Conservation (phyloP, 2,888 invertebrate genomes). For the Disparrhopalites patrizii region DNA sequence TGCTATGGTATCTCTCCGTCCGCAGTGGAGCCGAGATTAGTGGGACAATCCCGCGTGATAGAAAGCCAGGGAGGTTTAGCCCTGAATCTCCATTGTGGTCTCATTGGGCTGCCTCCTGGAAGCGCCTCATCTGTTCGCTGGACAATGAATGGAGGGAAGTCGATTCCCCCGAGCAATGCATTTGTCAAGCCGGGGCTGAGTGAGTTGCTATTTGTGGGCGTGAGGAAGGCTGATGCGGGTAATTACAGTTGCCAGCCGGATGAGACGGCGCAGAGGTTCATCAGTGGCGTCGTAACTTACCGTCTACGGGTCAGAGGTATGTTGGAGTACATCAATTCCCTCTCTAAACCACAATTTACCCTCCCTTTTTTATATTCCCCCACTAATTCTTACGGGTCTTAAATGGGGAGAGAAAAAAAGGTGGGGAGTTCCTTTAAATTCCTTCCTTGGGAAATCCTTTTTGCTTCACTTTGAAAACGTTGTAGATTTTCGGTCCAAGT, state of each 20-base stretch:
- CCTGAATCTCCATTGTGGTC: constrained; percentile 42
- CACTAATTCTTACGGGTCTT: background rate
- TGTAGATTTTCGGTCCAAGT: no score
- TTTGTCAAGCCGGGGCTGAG: constrained; percentile 43
- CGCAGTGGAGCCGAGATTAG: constrained; percentile 44
- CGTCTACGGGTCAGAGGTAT: constrained; percentile 45
- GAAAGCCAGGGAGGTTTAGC: constrained; percentile 38
- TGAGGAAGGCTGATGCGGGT: constrained; percentile 41
- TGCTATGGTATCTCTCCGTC: no score
- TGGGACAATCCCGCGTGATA: constrained; percentile 42
- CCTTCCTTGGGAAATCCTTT: no score
- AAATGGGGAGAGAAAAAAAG: no score
- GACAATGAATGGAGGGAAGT: constrained; percentile 34
- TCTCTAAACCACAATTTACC: background rate
- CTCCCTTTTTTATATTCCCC: background rate
- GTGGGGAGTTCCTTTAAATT: no score
- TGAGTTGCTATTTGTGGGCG: constrained; percentile 39
- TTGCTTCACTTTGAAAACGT: no score
- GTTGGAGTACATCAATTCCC: background rate
- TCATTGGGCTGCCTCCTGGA: constrained; percentile 34
- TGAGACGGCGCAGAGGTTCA: constrained; percentile 23
- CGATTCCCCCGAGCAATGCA: constrained; percentile 37
- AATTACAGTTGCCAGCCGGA: constrained; percentile 46
- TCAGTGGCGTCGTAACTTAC: constrained; percentile 39
- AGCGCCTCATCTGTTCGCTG: constrained; percentile 20